Evolutionary conservation across 2,888 invertebrate genomes (phyloP), one percentile per base, ranked within the genome.

Genomic region (Escarpia spicata): DNA sequence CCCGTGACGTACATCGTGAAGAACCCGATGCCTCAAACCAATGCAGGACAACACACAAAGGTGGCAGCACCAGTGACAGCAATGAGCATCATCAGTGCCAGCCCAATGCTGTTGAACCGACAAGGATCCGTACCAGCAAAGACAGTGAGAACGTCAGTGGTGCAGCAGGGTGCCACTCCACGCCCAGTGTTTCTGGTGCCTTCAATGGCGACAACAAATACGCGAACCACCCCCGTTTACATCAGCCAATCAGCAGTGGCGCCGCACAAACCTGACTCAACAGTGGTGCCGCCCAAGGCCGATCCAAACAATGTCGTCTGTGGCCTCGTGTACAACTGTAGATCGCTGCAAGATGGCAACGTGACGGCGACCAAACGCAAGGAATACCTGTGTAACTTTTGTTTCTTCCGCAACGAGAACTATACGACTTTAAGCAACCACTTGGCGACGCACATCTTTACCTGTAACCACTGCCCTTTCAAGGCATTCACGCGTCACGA

Each of bases 311-410:
- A 75, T n/a, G 75, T 75, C 6, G 75, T 75, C 4, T 75, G 75
- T 75, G 75, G 75, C n/a, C 75, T 75, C 26, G 75, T 75, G 75
- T 75, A 75, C 26, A 75, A 75, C 75, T 26, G 75, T 26, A 15
- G n/a, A 12, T 52, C 52, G 26, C 75, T 26, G 26, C 75, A 75
- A 75, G 75, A 75, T 75, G 75, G 26, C 26, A 26, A 26, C 19
- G 75, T 6, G 75, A n/a, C n/a, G 75, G 75, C 75, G 6, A 15
- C 19, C 0, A 75, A 75, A 75, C 52, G 52, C 52, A 93, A 91
- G 91, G 93, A 93, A 52, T 93, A 92, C 75, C 92, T 93, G 37
- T 93, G 93, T 75, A 93, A 93, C 90, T 93, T 93, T 90, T 93
- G 93, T 37, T 93, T 93, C 89, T 93, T 60, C 89, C 93, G 92